These are phyloP conservation scores for Drosophila buzzatii DNA, from an alignment of 2,888 invertebrate species.

Conservation along the genomic window DNA sequence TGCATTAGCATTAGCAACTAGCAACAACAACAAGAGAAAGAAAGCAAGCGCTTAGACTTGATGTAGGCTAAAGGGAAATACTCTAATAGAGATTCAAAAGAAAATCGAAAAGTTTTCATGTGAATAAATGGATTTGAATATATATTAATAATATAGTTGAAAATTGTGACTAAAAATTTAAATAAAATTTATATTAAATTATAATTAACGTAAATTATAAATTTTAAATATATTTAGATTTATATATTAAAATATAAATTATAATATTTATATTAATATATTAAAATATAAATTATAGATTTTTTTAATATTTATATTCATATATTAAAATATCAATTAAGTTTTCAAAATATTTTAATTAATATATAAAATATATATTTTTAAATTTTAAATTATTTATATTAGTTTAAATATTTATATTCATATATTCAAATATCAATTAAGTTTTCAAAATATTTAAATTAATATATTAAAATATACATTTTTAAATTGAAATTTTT, in stretches of 20 bases:
- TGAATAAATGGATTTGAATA: neutral
- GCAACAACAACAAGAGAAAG: constrained; percentile 37
- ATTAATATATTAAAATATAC: neutral
- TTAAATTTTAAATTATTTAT: neutral
- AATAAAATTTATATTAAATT: neutral
- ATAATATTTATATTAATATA: too few relatives aligned
- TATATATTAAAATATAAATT: neutral
- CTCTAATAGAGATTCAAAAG: neutral
- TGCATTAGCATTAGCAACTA: constrained; percentile 53
- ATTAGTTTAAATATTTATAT: too few relatives aligned
- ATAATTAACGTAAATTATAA: too few relatives aligned
- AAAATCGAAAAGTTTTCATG: neutral
- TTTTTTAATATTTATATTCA: too few relatives aligned
- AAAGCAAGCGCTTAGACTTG: neutral
- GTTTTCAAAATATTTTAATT: too few relatives aligned
- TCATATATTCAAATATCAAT: neutral
- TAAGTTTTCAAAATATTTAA: too few relatives aligned
- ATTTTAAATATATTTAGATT: too few relatives aligned
- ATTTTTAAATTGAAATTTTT: neutral
- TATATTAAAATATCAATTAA: neutral
- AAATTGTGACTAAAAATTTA: neutral
- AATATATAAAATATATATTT: neutral
- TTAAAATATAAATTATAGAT: neutral
- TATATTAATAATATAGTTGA: neutral
- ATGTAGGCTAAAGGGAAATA: neutral